A percentile compares a stretch with the other conserved stretches of the same genome.
Conservation (phyloP, 2,888 invertebrate genomes). For the Drosophila melanocephala region DNA sequence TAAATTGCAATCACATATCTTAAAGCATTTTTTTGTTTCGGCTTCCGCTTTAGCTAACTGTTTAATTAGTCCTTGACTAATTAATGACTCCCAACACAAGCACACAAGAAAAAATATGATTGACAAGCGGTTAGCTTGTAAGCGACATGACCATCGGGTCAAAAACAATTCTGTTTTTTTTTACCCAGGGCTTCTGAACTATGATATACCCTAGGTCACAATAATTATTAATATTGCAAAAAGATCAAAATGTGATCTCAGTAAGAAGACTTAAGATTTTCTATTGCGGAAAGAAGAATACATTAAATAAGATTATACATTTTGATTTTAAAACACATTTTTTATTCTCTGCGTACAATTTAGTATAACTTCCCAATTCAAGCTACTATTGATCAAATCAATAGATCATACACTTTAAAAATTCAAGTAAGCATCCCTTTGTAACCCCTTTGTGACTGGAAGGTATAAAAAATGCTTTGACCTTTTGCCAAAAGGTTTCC, state of each 20-base stretch:
- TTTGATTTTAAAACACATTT: neutral
- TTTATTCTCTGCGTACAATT: neutral
- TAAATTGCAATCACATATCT: neutral
- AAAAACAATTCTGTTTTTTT: neutral
- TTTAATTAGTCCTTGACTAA: constrained; percentile 66
- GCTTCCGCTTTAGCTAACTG: constrained; percentile 23
- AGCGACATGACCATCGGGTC: constrained; percentile 41
- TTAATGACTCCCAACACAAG: constrained; percentile 48
- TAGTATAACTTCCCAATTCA: neutral
- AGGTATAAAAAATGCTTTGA: constrained; percentile 29
- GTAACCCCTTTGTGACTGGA: neutral
- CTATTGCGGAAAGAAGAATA: neutral
- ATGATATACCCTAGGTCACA: constrained; percentile 5
- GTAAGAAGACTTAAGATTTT: neutral
- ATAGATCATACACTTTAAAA: neutral
- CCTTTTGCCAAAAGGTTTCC: constrained; percentile 35
- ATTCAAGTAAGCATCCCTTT: neutral
- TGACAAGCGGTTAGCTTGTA: constrained; percentile 68
- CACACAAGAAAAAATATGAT: constrained; percentile 40
- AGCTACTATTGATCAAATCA: neutral
- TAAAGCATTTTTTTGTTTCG: neutral
- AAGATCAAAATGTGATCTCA: neutral
- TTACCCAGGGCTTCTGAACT: neutral
- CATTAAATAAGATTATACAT: neutral
- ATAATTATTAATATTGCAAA: neutral